Base-by-base conservation (phyloP, 2,888 invertebrate species). In the Drosophila prostipennis region DNA sequence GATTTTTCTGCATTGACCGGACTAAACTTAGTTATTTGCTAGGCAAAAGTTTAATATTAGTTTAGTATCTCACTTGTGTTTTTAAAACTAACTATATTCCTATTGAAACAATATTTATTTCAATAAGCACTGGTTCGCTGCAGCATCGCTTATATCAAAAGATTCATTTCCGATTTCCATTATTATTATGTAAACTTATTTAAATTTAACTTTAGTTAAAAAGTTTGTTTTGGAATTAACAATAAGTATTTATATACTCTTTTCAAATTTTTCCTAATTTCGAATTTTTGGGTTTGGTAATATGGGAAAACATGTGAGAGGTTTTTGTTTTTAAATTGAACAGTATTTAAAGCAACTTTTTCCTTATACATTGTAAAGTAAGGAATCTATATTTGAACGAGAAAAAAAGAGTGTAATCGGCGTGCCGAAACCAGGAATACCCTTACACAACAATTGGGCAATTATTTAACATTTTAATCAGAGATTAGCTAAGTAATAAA, bases 21-120 rank as follows among this genome's bases (percentile, higher is more conserved):
- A 39, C 72, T 72, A 71, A 57, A 63, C 63, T 72, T 52, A 71
- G 52, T 52, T 63, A 57, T 72, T 72, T 72, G 72, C 72, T 72
- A 72, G 63, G 72, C 72, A 72, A 72, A 71, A 64, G 39, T 46
- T 72, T 51, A 65, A 65, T 70, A 61, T 70, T 69, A 58, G 48
- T 55, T 71, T 65, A 51, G 67, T 60, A 57, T 60, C 60, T 53
- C 58, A 63, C 46, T 65, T 63, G 52, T 65, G 52, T 70, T 70
- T 55, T 56, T 56, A 39, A 63, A 71, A 61, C 70, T 71, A 60
- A 55, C 40, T 51, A 56, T 55, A 52, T 39, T 39, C 42, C 49
- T 68, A 53, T 68, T 68, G 52, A 68, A 69, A 68, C 59, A 54
- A 68, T 68, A 16, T 40, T 52, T 34, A 53, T 52, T 56, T 55